A percentile compares a stretch with the other conserved stretches of the same genome.
These are phyloP conservation scores for Mionectes macconnelli DNA, from an alignment of 2,113 vertebrate species.

Conservation along the genomic window DNA sequence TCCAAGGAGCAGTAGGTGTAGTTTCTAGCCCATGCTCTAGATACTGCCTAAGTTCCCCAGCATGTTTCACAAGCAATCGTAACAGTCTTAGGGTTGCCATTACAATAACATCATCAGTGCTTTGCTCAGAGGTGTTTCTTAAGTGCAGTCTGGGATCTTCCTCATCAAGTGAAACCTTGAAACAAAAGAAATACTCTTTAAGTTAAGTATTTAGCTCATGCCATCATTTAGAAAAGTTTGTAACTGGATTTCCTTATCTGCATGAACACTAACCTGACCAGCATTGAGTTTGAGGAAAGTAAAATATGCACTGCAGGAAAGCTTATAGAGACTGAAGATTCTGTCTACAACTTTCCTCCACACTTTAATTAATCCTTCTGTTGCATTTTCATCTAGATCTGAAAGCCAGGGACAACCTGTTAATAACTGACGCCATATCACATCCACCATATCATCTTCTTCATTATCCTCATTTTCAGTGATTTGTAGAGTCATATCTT, in stretches of 20 bases:
- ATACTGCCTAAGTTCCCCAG: conserved; percentile 93
- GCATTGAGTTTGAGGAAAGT: conserved; percentile 97
- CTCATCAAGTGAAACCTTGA: conserved; percentile 87
- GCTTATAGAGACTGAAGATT: conserved; percentile 94
- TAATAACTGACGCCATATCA: conserved; percentile 93
- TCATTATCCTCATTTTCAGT: conserved; percentile 89
- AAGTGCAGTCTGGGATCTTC: conserved; percentile 89
- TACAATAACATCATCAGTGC: conserved; percentile 95
- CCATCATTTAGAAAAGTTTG: neutral
- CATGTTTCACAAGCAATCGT: conserved; percentile 93
- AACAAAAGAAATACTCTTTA: neutral
- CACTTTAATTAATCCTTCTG: conserved; percentile 91
- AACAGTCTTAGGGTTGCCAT: conserved; percentile 95
- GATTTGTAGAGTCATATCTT: conserved; percentile 94
- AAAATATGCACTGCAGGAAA: conserved; percentile 96
- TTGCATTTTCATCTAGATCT: conserved; percentile 86
- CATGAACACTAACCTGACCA: conserved; percentile 77
- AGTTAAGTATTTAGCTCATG: neutral
- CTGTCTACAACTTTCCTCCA: conserved; percentile 96
- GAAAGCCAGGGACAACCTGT: conserved; percentile 91
- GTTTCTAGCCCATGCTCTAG: conserved; percentile 93
- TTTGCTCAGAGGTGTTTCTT: conserved; percentile 85
- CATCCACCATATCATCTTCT: conserved; percentile 95
- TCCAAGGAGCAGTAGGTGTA: conserved; percentile 96
- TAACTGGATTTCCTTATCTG: neutral